Base-by-base conservation (phyloP, 2,888 invertebrate genomes). In the Protophormia terraenovae region DNA sequence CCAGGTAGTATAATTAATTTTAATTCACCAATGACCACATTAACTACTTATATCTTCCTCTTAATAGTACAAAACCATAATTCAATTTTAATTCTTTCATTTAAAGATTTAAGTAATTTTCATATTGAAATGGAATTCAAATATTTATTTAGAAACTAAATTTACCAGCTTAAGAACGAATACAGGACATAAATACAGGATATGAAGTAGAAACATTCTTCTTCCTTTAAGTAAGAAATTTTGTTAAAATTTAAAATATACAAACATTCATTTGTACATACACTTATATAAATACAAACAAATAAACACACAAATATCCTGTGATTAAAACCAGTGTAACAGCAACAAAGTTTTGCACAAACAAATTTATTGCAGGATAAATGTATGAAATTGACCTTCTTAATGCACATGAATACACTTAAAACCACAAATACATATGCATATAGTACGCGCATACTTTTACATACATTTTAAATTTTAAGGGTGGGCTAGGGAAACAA, bases 341-440 rank as follows among this genome's bases (percentile, higher is more conserved):
- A n/a, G n/a, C n/a, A n/a, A 47, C 22, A 72, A 71, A 22, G 19
- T 8, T 60, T n/a, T 22, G 1, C 12, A 5, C 38, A 29, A 16
- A 16, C 27, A 24, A 24, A 19, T 62, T 62, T 73, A 62, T 73
- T 35, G 45, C n/a, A 29, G 29, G 41, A 55, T 66, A 32, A 53
- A 29, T 75, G 38, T 41, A 38, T 19, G 38, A 53, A 76, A 45
- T 32, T 77, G 58, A 67, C 66, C 67, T 67, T 77, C 77, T 58
- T 45, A 24, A 19, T 45, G 29, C 24, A 47, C 8, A 45, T 58
- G 67, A 77, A 58, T 16, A 5, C 47, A 41, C 32, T 16, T n/a
- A n/a, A n/a, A n/a, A n/a, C n/a, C 22, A 5, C n/a, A 60, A 4
- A 47, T 5, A 75, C 38, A 19, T 14, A 3, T 6, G 7, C 29